Evolutionary conservation across 2,888 invertebrate genomes (phyloP).

Genomic region (Tethea ocularis): DNA sequence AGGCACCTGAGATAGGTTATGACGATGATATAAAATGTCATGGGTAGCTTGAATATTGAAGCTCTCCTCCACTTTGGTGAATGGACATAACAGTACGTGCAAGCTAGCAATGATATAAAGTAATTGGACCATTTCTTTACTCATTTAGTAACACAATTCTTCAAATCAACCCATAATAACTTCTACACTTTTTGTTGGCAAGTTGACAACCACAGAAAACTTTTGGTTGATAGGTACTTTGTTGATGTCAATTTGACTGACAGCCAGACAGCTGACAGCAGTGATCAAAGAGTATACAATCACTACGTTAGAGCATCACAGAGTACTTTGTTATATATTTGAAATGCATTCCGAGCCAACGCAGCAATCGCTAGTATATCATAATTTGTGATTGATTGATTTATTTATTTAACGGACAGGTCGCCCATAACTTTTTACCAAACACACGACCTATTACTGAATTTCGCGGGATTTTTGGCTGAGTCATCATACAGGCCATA

Average conservation of each 20-base stretch:
- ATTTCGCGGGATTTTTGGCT: too few species aligned
- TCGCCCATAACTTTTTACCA: too few species aligned
- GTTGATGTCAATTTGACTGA: too few species aligned
- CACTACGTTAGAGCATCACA: too few species aligned
- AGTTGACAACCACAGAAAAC: slow-evolving; percentile 17
- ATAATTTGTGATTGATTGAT: too few species aligned
- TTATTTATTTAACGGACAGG: too few species aligned
- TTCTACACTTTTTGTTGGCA: slow-evolving; percentile 25
- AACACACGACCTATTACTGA: too few species aligned
- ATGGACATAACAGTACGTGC: slow-evolving; percentile 95
- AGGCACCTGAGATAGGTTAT: slow-evolving; percentile 92
- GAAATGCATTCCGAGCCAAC: too few species aligned
- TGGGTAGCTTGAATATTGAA: slow-evolving; percentile 99
- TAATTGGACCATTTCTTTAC: slow-evolving; percentile 87
- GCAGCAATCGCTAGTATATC: too few species aligned
- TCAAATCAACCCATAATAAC: slow-evolving; percentile 56
- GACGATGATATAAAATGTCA: slow-evolving; percentile 95
- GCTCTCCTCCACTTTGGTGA: slow-evolving; percentile 99
- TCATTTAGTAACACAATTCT: slow-evolving; percentile 34
- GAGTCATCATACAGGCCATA: too few species aligned
- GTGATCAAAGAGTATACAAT: too few species aligned
- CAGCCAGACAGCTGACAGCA: neutral
- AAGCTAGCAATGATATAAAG: slow-evolving; percentile 89
- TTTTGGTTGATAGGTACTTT: neutral
- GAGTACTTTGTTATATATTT: too few species aligned